Conservation (phyloP, 2,888 invertebrate genomes). For the Buathra laborator region DNA sequence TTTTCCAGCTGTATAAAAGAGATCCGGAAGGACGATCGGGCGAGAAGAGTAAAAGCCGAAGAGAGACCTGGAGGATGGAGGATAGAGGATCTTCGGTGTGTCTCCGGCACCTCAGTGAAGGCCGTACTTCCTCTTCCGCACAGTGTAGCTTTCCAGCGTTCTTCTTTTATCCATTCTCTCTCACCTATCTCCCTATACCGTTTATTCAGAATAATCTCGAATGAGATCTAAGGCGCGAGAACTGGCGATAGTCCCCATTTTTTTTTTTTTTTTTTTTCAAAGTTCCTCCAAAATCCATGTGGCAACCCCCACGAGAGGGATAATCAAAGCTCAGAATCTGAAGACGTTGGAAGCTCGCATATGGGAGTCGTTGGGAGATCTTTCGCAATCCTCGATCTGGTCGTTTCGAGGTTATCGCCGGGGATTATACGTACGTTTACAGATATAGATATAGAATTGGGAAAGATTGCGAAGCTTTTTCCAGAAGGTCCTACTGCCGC, state of each 20-base stretch:
- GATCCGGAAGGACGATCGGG: slow-evolving; percentile 39
- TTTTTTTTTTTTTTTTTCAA: neutral
- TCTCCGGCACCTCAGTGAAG: slow-evolving; percentile 15
- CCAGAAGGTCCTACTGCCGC: neutral
- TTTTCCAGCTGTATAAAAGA: slow-evolving; percentile 1
- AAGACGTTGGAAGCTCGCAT: slow-evolving; percentile 13
- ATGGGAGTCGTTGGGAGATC: slow-evolving; percentile 12
- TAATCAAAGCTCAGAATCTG: slow-evolving; percentile 35
- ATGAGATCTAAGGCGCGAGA: neutral
- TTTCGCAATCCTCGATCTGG: slow-evolving; percentile 51
- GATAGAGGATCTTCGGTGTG: slow-evolving; percentile 36
- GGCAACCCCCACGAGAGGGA: neutral
- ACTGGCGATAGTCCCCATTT: slow-evolving; percentile 21
- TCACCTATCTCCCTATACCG: neutral
- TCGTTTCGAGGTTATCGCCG: slow-evolving; percentile 57
- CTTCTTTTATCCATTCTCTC: slow-evolving; percentile 23
- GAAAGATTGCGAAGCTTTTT: slow-evolving; percentile 2
- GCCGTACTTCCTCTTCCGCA: slow-evolving; percentile 33
- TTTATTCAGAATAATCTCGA: slow-evolving; percentile 1
- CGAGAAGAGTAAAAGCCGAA: slow-evolving; percentile 22
- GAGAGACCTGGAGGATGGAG: neutral
- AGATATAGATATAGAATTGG: slow-evolving; percentile 21
- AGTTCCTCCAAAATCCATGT: slow-evolving; percentile 9
- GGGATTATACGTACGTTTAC: slow-evolving; percentile 52
- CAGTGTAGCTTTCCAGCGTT: slow-evolving; percentile 16